Percentiles rank a stretch among this genome's conserved stretches.
phyloP scores from a whole-genome alignment of 2,113 vertebrate genomes.

The Hyaena hyaena region DNA sequence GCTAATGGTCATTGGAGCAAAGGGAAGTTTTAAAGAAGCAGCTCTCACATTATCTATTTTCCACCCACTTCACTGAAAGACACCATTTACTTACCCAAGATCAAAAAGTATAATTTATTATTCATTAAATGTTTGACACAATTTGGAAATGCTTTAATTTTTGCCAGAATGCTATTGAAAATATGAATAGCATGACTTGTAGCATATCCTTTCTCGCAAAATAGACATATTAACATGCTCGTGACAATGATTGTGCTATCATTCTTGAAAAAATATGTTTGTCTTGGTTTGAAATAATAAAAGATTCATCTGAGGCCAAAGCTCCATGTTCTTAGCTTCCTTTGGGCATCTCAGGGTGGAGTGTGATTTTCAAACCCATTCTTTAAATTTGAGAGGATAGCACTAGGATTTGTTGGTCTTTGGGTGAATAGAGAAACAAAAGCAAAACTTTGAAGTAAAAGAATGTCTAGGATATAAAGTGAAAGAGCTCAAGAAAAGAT shows the following conservation, averaged over 20 bases:
- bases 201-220: slow-evolving; percentile 76
- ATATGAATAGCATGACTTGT: slow-evolving; percentile 88
- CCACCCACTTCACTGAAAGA: slow-evolving; percentile 71
- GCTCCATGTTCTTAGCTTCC: slow-evolving; percentile 46
- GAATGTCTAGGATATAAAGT: not conserved
- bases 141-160: slow-evolving; percentile 79
- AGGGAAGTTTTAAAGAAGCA: slow-evolving; percentile 42
- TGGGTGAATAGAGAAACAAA: not conserved
- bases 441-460: slow-evolving; percentile 16
- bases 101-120: slow-evolving; percentile 81
- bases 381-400: slow-evolving; percentile 42
- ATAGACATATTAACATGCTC: slow-evolving; percentile 83
- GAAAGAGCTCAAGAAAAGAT: not conserved
- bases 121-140: slow-evolving; percentile 79
- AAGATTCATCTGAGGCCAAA: slow-evolving; percentile 89
- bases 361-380: not conserved
- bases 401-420: slow-evolving; percentile 27
- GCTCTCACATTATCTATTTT: slow-evolving; percentile 7
- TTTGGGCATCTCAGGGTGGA: not conserved
- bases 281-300: slow-evolving; percentile 90
- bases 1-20: slow-evolving; percentile 72
- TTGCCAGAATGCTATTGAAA: slow-evolving; percentile 86
- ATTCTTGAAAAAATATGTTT: slow-evolving; percentile 84
- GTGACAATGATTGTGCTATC: slow-evolving; percentile 84
- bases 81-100: slow-evolving; percentile 76